These are phyloP conservation scores for Sinocyclocheilus anshuiensis DNA, from an alignment of 2,113 vertebrate genomes.

Conservation along the genomic window DNA sequence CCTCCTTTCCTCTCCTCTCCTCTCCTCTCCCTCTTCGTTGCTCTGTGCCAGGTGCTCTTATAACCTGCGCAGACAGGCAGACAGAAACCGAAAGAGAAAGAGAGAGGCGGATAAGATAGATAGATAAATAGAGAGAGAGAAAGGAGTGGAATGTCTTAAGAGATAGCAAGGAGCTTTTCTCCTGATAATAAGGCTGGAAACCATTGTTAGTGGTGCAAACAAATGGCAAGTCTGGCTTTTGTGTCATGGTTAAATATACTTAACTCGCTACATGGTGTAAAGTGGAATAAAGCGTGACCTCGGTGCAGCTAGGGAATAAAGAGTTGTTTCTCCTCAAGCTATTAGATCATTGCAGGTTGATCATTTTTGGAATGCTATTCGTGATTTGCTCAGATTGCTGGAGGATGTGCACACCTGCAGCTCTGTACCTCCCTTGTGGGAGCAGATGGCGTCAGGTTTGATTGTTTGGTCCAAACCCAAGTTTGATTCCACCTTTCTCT, in stretches of 20 bases:
- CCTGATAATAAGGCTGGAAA: conserved; percentile 45
- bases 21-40: neutral
- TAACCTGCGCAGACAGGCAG: conserved; percentile 42
- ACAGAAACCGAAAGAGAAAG: neutral
- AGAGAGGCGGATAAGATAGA: conserved; percentile 6
- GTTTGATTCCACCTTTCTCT: conserved; percentile 5
- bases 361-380: conserved; percentile 7
- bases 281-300: conserved; percentile 38
- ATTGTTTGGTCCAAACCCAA: conserved; percentile 26
- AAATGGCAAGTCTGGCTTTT: conserved; percentile 32
- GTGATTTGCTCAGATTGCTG: conserved; percentile 29
- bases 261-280: conserved; percentile 27
- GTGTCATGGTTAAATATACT: conserved; percentile 57
- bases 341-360: conserved; percentile 26
- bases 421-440: neutral
- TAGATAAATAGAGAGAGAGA: conserved; percentile 32
- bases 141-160: conserved; percentile 41
- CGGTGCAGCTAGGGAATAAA: conserved; percentile 26
- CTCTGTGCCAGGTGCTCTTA: conserved; percentile 42
- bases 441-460: conserved; percentile 11
- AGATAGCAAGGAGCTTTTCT: conserved; percentile 44
- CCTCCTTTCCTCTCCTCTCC: neutral
- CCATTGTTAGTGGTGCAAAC: conserved; percentile 61
- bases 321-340: neutral
- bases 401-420: conserved; percentile 24